Conservation (phyloP, 1,140 invertebrate genomes). For the Monomorium pharaonis region DNA sequence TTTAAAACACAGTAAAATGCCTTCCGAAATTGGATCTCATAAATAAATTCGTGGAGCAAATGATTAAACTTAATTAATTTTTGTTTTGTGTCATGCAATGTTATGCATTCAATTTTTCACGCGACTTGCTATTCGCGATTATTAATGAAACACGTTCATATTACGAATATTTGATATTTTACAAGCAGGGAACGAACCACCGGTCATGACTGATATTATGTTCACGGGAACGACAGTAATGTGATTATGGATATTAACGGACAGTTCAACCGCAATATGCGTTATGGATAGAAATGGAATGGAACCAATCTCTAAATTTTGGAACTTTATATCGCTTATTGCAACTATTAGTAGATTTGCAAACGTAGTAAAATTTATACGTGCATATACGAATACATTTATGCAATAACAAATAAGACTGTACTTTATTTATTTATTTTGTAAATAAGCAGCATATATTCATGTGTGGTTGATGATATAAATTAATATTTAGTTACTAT, state of each 20-base stretch:
- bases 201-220: neutral
- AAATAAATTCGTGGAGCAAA: neutral
- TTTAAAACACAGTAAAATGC: neutral
- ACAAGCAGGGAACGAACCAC: slow-evolving; percentile 2
- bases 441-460: neutral
- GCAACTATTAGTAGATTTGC: neutral
- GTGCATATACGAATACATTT: neutral
- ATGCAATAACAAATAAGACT: neutral
- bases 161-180: slow-evolving; percentile 19
- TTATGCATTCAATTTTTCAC: slow-evolving; percentile 10
- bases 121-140: slow-evolving; percentile 16
- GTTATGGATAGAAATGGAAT: slow-evolving; percentile 29
- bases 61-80: slow-evolving; percentile 35
- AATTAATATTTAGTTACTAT: slow-evolving; percentile 16
- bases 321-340: neutral
- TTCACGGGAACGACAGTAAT: slow-evolving; percentile 35
- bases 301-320: neutral
- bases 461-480: neutral
- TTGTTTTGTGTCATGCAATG: neutral
- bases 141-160: slow-evolving; percentile 55
- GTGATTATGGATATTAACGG: slow-evolving; percentile 41
- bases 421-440: neutral
- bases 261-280: neutral
- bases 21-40: neutral
- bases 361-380: neutral